phyloP scores from a whole-genome alignment of 2,797 vertebrate species.

The Coluber constrictor region DNA sequence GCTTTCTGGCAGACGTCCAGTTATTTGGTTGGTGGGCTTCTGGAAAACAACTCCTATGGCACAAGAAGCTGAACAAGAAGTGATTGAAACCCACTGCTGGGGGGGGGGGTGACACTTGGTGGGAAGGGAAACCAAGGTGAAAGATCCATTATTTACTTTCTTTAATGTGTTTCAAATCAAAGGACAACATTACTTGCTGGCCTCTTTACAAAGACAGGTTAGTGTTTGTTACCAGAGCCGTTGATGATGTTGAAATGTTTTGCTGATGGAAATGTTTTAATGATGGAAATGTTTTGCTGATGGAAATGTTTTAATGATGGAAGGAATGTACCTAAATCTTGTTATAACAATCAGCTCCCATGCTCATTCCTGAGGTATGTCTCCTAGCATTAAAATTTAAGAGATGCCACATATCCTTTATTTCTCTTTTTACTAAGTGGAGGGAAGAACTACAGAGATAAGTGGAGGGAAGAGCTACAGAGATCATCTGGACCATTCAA shows the following conservation, averaged over 20 bases:
- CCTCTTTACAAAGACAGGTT: not conserved
- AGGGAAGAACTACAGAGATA: not conserved
- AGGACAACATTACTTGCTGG: not conserved
- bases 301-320: not conserved
- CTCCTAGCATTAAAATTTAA: not conserved
- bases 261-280: not conserved
- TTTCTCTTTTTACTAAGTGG: not conserved
- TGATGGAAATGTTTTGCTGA: not conserved
- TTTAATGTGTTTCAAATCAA: not conserved
- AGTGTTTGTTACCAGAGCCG: not conserved
- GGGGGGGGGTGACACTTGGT: not conserved
- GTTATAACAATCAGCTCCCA: not conserved
- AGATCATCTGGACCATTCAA: not conserved
- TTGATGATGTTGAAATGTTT: not conserved
- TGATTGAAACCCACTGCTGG: not conserved
- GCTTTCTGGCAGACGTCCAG: not conserved
- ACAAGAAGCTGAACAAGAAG: not conserved
- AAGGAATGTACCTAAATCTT: not conserved
- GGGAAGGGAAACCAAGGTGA: not conserved
- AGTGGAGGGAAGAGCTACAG: not conserved
- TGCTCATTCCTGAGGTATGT: not conserved
- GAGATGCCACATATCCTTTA: not conserved
- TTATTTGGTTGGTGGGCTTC: not conserved
- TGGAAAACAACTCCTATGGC: not conserved
- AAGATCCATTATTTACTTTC: not conserved